A percentile compares a stretch with the other conserved stretches of the same genome.
phyloP scores from a whole-genome alignment of 2,888 invertebrate genomes.

The Frankliniella intonsa region DNA sequence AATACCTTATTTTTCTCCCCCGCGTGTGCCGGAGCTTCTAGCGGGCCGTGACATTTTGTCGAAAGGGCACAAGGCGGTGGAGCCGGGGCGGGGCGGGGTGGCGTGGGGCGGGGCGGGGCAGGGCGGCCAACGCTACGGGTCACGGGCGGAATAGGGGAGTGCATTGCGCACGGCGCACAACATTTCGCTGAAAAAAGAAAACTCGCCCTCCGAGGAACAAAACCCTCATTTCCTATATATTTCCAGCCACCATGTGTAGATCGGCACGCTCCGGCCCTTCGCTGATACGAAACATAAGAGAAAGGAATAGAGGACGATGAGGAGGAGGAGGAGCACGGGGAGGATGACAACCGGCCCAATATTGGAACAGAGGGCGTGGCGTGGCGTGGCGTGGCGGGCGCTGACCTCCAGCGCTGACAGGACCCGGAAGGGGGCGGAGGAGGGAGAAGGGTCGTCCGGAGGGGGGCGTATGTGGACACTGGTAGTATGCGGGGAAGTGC shows the following conservation, averaged over 20 bases:
- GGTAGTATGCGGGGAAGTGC: not conserved
- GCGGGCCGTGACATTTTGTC: too few species aligned
- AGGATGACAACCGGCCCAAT: not conserved
- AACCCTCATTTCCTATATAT: not conserved
- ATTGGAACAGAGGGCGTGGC: slow-evolving; percentile 1
- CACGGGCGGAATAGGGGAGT: too few species aligned
- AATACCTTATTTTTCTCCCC: too few species aligned
- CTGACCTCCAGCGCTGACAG: not conserved
- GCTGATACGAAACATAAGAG: not conserved
- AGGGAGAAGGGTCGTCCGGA: not conserved
- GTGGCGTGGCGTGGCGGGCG: not conserved
- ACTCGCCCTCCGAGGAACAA: not conserved
- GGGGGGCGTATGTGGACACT: not conserved
- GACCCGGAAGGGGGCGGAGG: too few species aligned
- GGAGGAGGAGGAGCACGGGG: not conserved
- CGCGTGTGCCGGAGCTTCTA: too few species aligned
- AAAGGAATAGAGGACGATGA: not conserved
- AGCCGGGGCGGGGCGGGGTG: too few species aligned
- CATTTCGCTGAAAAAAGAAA: too few species aligned
- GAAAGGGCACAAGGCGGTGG: too few species aligned
- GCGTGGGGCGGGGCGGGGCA: too few species aligned
- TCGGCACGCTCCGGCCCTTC: not conserved
- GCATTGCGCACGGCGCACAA: too few species aligned
- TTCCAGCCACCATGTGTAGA: not conserved
- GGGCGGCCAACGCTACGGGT: too few species aligned